These are phyloP conservation scores for Phalera bucephala DNA, from an alignment of 2,888 invertebrate species.

Conservation along the genomic window DNA sequence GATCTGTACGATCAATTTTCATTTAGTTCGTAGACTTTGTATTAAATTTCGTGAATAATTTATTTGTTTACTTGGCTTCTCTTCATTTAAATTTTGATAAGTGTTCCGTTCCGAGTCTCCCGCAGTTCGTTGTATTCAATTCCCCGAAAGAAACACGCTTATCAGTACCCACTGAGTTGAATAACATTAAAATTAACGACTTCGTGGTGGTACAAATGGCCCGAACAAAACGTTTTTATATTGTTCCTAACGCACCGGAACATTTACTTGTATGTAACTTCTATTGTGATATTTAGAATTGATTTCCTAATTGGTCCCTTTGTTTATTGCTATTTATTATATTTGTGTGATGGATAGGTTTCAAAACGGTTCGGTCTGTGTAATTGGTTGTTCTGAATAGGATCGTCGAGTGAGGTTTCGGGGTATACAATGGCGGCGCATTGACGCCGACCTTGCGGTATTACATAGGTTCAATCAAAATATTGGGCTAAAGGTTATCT, in stretches of 20 bases:
- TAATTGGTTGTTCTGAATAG: conserved; percentile 55
- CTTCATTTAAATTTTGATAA: conserved; percentile 52
- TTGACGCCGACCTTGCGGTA: conserved; percentile 63
- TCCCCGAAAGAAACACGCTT: conserved; percentile 45
- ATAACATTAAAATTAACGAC: conserved; percentile 38
- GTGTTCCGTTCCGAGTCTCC: conserved; percentile 33
- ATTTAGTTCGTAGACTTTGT: no score
- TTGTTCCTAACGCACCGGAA: no score
- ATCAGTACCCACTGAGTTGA: conserved; percentile 31
- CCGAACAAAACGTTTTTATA: neutral
- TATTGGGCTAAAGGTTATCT: conserved; percentile 73
- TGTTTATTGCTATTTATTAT: conserved; percentile 40
- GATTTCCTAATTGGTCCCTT: conserved; percentile 35
- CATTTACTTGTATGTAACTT: no score
- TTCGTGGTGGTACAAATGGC: conserved; percentile 4
- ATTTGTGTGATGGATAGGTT: conserved; percentile 44
- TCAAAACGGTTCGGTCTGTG: conserved; percentile 47
- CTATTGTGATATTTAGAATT: no score
- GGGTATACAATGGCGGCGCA: conserved; percentile 54
- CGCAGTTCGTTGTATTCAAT: conserved; percentile 43
- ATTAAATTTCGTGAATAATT: no score
- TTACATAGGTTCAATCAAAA: conserved; percentile 68
- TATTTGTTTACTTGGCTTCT: conserved; percentile 48
- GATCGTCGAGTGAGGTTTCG: conserved; percentile 40
- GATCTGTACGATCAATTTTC: no score